Base-by-base conservation (phyloP, 2,888 invertebrate genomes). In the Leptarthrus brevirostris region DNA sequence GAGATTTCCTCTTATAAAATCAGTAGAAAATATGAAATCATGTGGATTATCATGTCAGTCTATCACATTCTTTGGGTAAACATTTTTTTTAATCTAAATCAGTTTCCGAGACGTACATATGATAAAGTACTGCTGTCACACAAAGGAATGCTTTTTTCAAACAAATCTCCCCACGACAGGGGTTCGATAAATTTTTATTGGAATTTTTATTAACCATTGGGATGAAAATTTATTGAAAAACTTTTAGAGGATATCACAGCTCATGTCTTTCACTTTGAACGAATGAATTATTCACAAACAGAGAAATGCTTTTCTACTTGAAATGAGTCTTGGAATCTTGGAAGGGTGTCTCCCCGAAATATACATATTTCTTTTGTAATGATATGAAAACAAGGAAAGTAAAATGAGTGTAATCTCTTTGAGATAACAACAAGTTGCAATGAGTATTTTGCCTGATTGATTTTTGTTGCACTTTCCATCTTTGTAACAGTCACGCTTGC, bases 151-250 rank as follows among this genome's bases (percentile, higher is more conserved):
- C 66, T 14, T 14, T 66, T 36, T 47, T 24, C 24, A 12, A 20
- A 26, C 8, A 47, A 22, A 47, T n/a, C 4, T 40, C 36, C 36
- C 18, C 61, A 20, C 61, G n/a, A 18, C 12, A 40, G 36, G 20
- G 47, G 18, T 14, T 26, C 44, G 22, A 66, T 66, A 66, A 66
- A 66, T 66, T 66, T 66, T 66, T 66, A 66, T 66, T 66, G 66
- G 66, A 66, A 66, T 66, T 66, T 66, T 66, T 66, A 66, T 66
- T 66, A 66, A 66, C 66, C 66, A 66, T 66, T 66, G 47, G 66
- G 47, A 49, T 66, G 66, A 24, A 49, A 66, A 66, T 66, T 66
- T 47, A 47, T 47, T 47, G 66, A 47, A 66, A 66, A 66, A 66
- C 24, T 66, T 66, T 66, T 16, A 47, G 47, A 49, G 24, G 16